Percentiles rank a stretch among this genome's conserved stretches.
Evolutionary conservation across 1,140 invertebrate species (phyloP).

Genomic region (Mamestra configurata): DNA sequence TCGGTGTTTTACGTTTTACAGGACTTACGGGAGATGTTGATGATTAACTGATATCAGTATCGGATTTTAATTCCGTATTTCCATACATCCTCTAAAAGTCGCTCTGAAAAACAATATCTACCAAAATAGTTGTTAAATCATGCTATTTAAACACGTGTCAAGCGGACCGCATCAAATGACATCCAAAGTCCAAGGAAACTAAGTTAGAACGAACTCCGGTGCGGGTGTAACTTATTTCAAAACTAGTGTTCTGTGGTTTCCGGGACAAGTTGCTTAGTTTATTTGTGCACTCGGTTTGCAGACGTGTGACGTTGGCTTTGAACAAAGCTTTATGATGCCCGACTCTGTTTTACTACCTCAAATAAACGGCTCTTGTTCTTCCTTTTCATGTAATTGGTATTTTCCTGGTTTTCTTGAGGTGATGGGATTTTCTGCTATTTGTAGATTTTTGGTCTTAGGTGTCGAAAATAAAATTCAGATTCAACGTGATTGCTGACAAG

Average conservation of each 20-base stretch:
- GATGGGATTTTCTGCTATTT: neutral
- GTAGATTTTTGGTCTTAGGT: neutral
- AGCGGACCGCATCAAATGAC: constrained; percentile 39
- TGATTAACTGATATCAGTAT: no score
- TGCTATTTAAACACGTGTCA: constrained; percentile 20
- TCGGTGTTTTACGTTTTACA: no score
- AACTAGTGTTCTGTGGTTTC: constrained; percentile 48
- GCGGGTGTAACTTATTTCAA: constrained; percentile 47
- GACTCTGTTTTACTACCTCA: neutral
- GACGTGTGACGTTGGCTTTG: constrained; percentile 41
- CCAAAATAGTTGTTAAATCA: neutral
- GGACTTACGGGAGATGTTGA: no score
- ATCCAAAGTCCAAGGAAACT: constrained; percentile 44
- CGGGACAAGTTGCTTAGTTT: constrained; percentile 48
- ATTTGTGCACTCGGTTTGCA: constrained; percentile 47
- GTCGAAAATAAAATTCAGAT: neutral
- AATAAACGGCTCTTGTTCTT: constrained; percentile 24
- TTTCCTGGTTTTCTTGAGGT: neutral
- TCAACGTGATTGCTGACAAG: no score
- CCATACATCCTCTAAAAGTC: neutral
- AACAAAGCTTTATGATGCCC: constrained; percentile 34
- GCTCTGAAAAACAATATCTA: neutral
- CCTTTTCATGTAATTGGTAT: constrained; percentile 9
- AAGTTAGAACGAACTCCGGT: constrained; percentile 48
- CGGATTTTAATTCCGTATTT: neutral